Evolutionary conservation across 37 sponge, comb jelly and placozoan species (phyloP), one percentile per base, ranked within the genome.

Genomic region (Hexactinellida sp.): DNA sequence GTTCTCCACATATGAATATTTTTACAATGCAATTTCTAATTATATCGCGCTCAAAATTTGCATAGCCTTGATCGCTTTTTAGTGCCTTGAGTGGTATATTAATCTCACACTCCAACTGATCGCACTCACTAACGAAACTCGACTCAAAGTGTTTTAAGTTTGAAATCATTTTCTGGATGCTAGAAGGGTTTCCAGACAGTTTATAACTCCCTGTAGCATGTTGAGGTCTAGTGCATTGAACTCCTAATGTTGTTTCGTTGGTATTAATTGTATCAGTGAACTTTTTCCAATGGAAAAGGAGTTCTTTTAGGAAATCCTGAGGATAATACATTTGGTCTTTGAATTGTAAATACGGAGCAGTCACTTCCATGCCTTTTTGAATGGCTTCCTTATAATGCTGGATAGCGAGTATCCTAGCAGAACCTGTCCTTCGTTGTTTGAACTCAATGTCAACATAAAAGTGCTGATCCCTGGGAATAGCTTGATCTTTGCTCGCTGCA

Each of bases 321-420:
- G 76, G 76, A 23, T 23, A 25, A 23, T 63, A 63, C 76, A 63
- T 32, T 63, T 63, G 25, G 13, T 63, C 76, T 63, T 63, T 23
- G 34, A 63, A 32, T 23, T 63, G 76, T 10, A 63, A 7, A 23
- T 63, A 63, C 13, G 76, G 76, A 32, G 76, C 3, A 5, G 76
- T 63, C 13, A 23, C 30, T 25, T n/a, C 76, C 3, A 63, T 63
- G 21, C 76, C 76, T 63, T 63, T 63, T 23, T 23, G 3, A 25
- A 63, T 7, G 19, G 76, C 76, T 3, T 10, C 76, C 13, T 28
- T n/a, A 63, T 21, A 63, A n/a, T 63, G 76, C 76, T 63, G 21
- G 21, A 63, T 63, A 32, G 76, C 76, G 25, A 63, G 3, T 63
- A 63, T 63, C 76, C 30, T 63, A 63, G 76, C 76, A 63, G 76